Evolutionary conservation across 2,888 invertebrate genomes (phyloP).

Genomic region (Clusia tigrina): DNA sequence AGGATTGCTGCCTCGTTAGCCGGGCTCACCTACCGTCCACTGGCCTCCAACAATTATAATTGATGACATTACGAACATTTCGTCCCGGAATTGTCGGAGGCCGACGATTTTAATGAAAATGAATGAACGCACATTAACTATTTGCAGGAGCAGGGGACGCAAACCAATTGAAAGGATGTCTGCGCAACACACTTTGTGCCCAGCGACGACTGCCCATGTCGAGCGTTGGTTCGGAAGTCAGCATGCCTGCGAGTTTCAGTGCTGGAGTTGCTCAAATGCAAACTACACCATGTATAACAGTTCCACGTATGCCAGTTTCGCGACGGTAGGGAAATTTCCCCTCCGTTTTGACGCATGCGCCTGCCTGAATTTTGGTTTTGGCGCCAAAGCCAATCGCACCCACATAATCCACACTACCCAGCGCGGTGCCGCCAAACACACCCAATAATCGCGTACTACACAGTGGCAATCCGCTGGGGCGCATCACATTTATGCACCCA

Average conservation of each 20-base stretch:
- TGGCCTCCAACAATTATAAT: too few species aligned
- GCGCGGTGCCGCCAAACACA: too few species aligned
- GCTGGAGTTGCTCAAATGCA: neutral
- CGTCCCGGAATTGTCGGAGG: too few species aligned
- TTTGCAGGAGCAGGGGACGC: too few species aligned
- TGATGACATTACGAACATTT: too few species aligned
- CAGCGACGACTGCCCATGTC: too few species aligned
- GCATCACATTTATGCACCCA: neutral
- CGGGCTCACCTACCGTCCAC: too few species aligned
- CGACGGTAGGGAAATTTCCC: constrained; percentile 3
- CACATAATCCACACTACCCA: neutral
- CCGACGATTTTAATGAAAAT: too few species aligned
- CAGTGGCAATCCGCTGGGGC: neutral
- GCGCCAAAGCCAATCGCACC: neutral
- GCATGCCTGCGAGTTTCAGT: neutral
- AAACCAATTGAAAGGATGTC: neutral
- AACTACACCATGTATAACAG: neutral
- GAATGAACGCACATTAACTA: too few species aligned
- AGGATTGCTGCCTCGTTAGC: too few species aligned
- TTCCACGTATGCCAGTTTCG: neutral
- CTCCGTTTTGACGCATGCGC: neutral
- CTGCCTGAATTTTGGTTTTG: neutral
- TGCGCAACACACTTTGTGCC: neutral
- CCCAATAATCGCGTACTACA: too few species aligned
- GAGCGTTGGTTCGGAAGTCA: neutral